A percentile compares a stretch with the other conserved stretches of the same genome.
Conservation (phyloP, 1,140 invertebrate genomes). For the Drosophila willistoni region DNA sequence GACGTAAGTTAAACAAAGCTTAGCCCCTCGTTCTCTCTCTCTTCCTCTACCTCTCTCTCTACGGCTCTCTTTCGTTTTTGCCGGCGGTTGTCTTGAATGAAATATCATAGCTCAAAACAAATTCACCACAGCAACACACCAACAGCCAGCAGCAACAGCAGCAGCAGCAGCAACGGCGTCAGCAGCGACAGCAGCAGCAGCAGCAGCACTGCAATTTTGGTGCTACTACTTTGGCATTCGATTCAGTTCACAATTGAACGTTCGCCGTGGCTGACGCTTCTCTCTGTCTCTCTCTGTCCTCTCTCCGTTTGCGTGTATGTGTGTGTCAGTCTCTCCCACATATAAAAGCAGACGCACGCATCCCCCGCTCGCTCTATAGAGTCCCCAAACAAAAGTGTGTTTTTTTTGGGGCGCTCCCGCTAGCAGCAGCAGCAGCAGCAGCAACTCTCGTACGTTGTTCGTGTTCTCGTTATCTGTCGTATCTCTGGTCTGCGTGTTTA, state of each 20-base stretch:
- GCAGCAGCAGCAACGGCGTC: slow-evolving; percentile 23
- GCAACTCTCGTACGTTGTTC: not conserved
- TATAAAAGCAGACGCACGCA: not conserved
- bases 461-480: slow-evolving; percentile 14
- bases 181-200: slow-evolving; percentile 15
- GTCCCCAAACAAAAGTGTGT: not conserved
- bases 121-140: slow-evolving; percentile 35
- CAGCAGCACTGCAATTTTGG: slow-evolving; percentile 26
- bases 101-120: slow-evolving; percentile 50
- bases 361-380: not conserved
- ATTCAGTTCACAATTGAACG: slow-evolving; percentile 60
- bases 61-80: slow-evolving; percentile 7
- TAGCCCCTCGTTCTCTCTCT: slow-evolving; percentile 48
- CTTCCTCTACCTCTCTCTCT: slow-evolving; percentile 7
- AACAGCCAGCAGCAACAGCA: slow-evolving; percentile 16
- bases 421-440: slow-evolving; percentile 33
- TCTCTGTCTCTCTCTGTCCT: slow-evolving; percentile 5
- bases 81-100: slow-evolving; percentile 42
- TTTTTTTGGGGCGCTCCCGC: slow-evolving; percentile 16
- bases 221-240: slow-evolving; percentile 13
- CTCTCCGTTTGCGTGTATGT: no score
- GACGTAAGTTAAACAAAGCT: slow-evolving; percentile 49
- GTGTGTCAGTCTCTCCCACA: no score
- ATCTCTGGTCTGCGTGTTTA: not conserved
- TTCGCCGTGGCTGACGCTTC: slow-evolving; percentile 56